Percentiles rank a stretch among this genome's conserved stretches.
phyloP scores from a whole-genome alignment of 2,113 vertebrate genomes.

The Tachysurus fulvidraco region DNA sequence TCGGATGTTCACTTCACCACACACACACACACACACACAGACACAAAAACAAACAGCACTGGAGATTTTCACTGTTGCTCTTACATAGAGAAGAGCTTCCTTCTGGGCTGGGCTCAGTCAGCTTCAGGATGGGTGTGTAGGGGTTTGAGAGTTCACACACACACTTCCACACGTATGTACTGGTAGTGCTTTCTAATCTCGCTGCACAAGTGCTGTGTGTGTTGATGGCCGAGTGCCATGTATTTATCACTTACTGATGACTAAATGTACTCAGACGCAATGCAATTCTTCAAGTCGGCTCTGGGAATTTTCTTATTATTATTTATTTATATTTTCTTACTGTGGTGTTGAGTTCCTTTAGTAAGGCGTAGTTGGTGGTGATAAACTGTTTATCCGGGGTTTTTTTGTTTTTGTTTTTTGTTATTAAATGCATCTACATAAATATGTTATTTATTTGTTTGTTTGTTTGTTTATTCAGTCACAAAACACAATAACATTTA shows the following conservation, averaged over 20 bases:
- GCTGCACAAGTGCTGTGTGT: slow-evolving; percentile 56
- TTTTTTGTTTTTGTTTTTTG: too few relatives aligned
- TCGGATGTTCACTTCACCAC: not conserved
- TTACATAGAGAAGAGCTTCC: slow-evolving; percentile 56
- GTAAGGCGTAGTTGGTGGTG: not conserved
- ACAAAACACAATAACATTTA: too few relatives aligned
- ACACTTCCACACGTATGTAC: slow-evolving; percentile 55
- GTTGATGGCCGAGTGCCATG: not conserved
- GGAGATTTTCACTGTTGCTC: slow-evolving; percentile 61
- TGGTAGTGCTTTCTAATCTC: slow-evolving; percentile 67
- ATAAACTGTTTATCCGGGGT: not conserved
- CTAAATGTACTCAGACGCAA: not conserved
- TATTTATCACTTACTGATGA: not conserved
- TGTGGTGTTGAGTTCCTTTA: not conserved
- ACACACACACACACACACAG: not conserved
- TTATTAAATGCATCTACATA: not conserved
- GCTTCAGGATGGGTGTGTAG: slow-evolving; percentile 68
- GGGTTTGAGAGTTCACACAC: slow-evolving; percentile 4
- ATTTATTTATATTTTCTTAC: too few relatives aligned
- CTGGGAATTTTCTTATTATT: not conserved
- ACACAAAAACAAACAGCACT: not conserved
- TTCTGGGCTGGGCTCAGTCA: slow-evolving; percentile 63
- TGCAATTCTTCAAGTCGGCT: not conserved
- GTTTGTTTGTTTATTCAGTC: not conserved
- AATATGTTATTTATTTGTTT: not conserved